These are phyloP conservation scores for Drosophila antonietae DNA, from an alignment of 2,888 invertebrate species.

Conservation along the genomic window DNA sequence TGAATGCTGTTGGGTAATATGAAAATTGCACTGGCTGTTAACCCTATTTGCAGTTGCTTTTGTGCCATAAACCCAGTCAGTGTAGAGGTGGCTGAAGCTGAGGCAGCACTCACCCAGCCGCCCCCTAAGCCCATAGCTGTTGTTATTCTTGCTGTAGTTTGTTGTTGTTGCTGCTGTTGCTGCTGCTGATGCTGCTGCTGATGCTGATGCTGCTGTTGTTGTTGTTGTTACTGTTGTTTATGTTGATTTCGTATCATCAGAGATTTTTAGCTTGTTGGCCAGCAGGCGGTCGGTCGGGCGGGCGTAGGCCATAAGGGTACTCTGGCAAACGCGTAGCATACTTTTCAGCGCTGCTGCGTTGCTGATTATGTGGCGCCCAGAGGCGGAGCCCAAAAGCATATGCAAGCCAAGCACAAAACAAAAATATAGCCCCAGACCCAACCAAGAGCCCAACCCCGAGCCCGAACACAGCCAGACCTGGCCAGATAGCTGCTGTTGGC, in stretches of 20 bases:
- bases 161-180: constrained; percentile 56
- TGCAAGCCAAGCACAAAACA: constrained; percentile 58
- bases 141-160: constrained; percentile 33
- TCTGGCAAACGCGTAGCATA: constrained; percentile 61
- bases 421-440: constrained; percentile 6
- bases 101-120: neutral
- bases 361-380: constrained; percentile 67
- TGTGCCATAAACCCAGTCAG: constrained; percentile 67
- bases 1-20: constrained; percentile 62
- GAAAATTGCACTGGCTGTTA: constrained; percentile 79
- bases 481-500: constrained; percentile 33
- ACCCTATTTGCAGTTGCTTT: constrained; percentile 77
- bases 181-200: constrained; percentile 61
- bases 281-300: constrained; percentile 10
- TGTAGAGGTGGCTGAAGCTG: neutral
- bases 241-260: constrained; percentile 80
- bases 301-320: constrained; percentile 30
- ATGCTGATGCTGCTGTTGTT: constrained; percentile 10
- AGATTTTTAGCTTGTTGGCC: constrained; percentile 71
- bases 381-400: constrained; percentile 39
- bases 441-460: neutral
- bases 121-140: constrained; percentile 45
- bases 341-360: constrained; percentile 71
- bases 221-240: constrained; percentile 66
- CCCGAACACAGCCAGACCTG: constrained; percentile 5